Base-by-base conservation (phyloP, 2,888 invertebrate species). In the Allygus modestus region DNA sequence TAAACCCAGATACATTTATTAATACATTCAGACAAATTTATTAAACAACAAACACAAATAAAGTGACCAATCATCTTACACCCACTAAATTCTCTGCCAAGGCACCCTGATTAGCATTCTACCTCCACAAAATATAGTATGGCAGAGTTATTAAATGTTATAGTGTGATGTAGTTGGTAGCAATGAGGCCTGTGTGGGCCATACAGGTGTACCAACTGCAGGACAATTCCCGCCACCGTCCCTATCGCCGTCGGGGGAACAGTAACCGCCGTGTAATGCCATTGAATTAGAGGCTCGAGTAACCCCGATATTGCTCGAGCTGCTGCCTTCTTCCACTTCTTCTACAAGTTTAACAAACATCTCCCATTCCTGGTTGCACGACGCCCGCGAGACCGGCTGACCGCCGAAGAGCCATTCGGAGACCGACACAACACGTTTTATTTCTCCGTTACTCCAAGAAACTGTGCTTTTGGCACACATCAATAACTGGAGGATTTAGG, bases 191-290 rank as follows among this genome's bases (percentile, higher is more conserved):
- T 75, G 58, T 37, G 75, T 58, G 83, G 73, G 58, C 83, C 73
- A 58, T 83, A 51, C 83, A 83, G 83, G 75, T 83, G 75, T 79
- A 79, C 79, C 79, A 79, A 79, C 79, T 79, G 79, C 79, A 79
- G 58, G 79, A 79, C 79, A 79, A 79, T 79, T 83, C 83, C 83
- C 85, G 61, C 77, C 82, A 41, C 58, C 79, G 51, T 54, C 84
- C 82, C 46, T 33, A 85, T 85, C 83, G 51, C 82, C 84, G 84
- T 73, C 86, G 73, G 41, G 86, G 86, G 86, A 84, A 85, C 85
- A 77, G 85, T 86, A 84, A 85, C 71, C 85, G 81, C 69, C 28
- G 83, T 84, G 86, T 86, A 86, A 86, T 86, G 83, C 86, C 86
- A 86, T 86, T 86, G 86, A 86, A 86, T 86, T 86, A 86, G 86